phyloP scores from a whole-genome alignment of 2,797 vertebrate genomes.

The Ibycter americanus region DNA sequence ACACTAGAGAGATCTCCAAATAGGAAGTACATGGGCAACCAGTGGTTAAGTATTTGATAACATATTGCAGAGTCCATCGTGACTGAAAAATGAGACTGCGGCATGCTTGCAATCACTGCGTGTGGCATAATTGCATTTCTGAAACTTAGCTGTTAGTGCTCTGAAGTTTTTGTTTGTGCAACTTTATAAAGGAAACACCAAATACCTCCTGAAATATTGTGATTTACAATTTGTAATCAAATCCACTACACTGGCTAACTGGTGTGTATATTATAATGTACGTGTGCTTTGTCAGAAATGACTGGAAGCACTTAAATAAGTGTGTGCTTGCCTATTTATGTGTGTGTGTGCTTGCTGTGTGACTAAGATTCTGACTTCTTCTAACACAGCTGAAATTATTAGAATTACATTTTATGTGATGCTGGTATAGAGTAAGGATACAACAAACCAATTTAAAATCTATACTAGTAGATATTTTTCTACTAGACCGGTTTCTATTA shows the following conservation, averaged over 20 bases:
- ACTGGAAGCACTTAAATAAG: constrained; percentile 12
- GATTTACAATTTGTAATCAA: constrained; percentile 52
- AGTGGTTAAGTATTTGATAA: constrained; percentile 37
- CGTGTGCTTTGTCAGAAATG: constrained; percentile 10
- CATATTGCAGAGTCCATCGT: neutral
- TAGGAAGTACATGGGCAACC: constrained; percentile 5
- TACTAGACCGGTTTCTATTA: neutral
- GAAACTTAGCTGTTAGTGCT: constrained; percentile 42
- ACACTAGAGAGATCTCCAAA: constrained; percentile 14
- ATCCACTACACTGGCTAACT: neutral
- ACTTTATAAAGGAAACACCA: constrained; percentile 45
- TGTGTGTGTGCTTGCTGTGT: neutral
- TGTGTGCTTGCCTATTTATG: neutral
- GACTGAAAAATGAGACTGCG: neutral
- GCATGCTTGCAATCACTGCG: constrained; percentile 45
- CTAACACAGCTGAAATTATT: constrained; percentile 1
- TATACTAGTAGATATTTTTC: constrained; percentile 1
- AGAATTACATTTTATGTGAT: neutral
- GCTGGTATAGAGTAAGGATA: neutral
- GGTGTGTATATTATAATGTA: neutral
- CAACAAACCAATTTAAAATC: constrained; percentile 36
- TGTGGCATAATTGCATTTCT: constrained; percentile 71
- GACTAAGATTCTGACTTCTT: neutral
- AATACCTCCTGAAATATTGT: constrained; percentile 20
- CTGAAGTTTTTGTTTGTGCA: constrained; percentile 39